These are phyloP conservation scores for Deilephila elpenor DNA, from an alignment of 2,888 invertebrate genomes.

Conservation along the genomic window DNA sequence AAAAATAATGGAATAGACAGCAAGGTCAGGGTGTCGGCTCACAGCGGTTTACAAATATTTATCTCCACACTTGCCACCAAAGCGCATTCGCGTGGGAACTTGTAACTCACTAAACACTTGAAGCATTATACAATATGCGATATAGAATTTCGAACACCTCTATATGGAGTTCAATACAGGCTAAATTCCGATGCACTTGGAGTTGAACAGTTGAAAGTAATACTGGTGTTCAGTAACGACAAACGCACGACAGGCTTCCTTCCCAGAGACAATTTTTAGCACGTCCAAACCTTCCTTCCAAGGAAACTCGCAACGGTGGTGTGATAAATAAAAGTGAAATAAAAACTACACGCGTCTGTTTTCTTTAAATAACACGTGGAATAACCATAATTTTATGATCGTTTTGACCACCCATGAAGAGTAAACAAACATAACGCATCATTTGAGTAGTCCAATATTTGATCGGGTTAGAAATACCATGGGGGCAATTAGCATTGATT, in stretches of 20 bases:
- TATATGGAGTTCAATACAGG: slow-evolving; percentile 26
- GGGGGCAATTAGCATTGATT: slow-evolving; percentile 52
- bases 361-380: slow-evolving; percentile 31
- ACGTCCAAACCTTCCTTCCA: slow-evolving; percentile 60
- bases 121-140: slow-evolving; percentile 5
- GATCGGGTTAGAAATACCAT: slow-evolving; percentile 44
- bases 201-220: neutral
- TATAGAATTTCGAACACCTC: slow-evolving; percentile 12
- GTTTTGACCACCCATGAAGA: slow-evolving; percentile 56
- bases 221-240: slow-evolving; percentile 40
- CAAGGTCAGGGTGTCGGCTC: slow-evolving; percentile 67
- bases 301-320: slow-evolving; percentile 38
- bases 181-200: slow-evolving; percentile 13
- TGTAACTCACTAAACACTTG: slow-evolving; percentile 40
- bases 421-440: slow-evolving; percentile 38
- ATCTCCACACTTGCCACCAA: slow-evolving; percentile 75
- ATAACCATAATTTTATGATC: slow-evolving; percentile 40
- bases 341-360: slow-evolving; percentile 1
- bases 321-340: slow-evolving; percentile 39
- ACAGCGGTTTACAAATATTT: slow-evolving; percentile 77
- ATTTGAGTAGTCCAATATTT: slow-evolving; percentile 49
- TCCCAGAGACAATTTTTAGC: slow-evolving; percentile 71
- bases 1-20: slow-evolving; percentile 36
- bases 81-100: slow-evolving; percentile 76
- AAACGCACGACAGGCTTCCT: slow-evolving; percentile 45